Base-by-base conservation (phyloP, 2,888 invertebrate species). In the Lasioglossum lativentre region DNA sequence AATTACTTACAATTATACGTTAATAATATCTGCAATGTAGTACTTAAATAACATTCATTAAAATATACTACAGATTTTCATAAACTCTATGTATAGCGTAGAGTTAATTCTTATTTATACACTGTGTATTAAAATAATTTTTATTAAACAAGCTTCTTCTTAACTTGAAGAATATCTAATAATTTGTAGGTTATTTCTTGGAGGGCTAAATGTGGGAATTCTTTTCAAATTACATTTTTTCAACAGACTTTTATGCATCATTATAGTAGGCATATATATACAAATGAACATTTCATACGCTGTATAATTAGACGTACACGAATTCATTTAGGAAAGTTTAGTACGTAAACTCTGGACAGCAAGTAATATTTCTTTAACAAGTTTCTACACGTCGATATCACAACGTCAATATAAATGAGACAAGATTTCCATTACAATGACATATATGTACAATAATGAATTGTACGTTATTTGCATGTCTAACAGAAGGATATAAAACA, bases 371-470 rank as follows among this genome's bases (percentile, higher is more conserved):
- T 70, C n/a, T 40, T 38, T 12, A 23, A 70, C 70, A 23, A 38
- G 23, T 70, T 70, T n/a, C 4, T n/a, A n/a, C 23, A 74, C 27
- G 19, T 74, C 52, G 30, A 27, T 34, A 34, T 52, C 56, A 52
- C 74, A 16, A 52, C 30, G 23, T 52, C 34, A 23, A 14, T 16
- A 30, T 12, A 30, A 56, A 30, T 47, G 27, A 47, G 38, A 47
- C 34, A 47, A 27, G 12, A 38, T 75, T 75, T 63, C 30, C 75
- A 59, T 59, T 40, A 75, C 40, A 59, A 59, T 23, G 59, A 40
- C 34, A 40, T 3, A 34, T n/a, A n/a, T n/a, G n/a, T n/a, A n/a
- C n/a, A n/a, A n/a, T 16, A 75, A 75, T 8, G 56, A 56, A 59
- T 59, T n/a, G 42, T 40, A 59, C n/a, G 40, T 40, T 59, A 38